A percentile compares a stretch with the other conserved stretches of the same genome.
Conservation (phyloP, 2,888 invertebrate genomes). For the Psylliodes chrysocephalus region DNA sequence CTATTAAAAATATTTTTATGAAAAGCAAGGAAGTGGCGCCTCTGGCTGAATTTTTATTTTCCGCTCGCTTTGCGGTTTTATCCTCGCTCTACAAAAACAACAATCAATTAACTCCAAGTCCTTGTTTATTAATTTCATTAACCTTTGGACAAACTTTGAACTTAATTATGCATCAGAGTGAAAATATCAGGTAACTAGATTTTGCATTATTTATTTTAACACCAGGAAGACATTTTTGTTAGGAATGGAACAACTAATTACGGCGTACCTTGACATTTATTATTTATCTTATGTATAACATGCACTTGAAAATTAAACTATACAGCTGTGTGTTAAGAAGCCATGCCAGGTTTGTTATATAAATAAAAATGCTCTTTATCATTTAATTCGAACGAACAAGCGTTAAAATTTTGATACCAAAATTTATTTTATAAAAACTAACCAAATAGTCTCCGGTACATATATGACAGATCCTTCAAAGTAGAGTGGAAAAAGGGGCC, state of each 20-base stretch:
- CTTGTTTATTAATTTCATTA: conserved; percentile 32
- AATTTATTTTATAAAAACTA: too few species aligned
- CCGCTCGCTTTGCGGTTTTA: conserved; percentile 16
- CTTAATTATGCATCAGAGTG: conserved; percentile 29
- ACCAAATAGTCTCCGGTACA: too few species aligned
- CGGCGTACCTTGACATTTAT: conserved; percentile 20
- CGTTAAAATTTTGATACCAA: too few species aligned
- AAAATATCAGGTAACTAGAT: conserved; percentile 34
- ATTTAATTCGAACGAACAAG: too few species aligned
- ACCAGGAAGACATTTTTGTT: conserved; percentile 22
- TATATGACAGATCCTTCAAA: too few species aligned
- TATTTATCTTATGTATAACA: background rate
- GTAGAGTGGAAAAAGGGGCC: too few species aligned
- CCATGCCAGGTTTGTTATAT: too few species aligned
- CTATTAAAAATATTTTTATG: background rate
- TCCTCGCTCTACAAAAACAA: conserved; percentile 18
- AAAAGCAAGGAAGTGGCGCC: background rate
- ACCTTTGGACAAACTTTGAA: conserved; percentile 29
- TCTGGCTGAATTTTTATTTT: conserved; percentile 16
- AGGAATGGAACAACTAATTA: conserved; percentile 14
- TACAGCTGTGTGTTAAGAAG: too few species aligned
- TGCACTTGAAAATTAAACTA: background rate
- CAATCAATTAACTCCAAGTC: conserved; percentile 18
- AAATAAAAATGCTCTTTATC: too few species aligned
- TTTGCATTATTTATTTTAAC: conserved; percentile 29